These are phyloP conservation scores for Drosophila mauritiana DNA, from an alignment of 1,140 invertebrate genomes.

Conservation along the genomic window DNA sequence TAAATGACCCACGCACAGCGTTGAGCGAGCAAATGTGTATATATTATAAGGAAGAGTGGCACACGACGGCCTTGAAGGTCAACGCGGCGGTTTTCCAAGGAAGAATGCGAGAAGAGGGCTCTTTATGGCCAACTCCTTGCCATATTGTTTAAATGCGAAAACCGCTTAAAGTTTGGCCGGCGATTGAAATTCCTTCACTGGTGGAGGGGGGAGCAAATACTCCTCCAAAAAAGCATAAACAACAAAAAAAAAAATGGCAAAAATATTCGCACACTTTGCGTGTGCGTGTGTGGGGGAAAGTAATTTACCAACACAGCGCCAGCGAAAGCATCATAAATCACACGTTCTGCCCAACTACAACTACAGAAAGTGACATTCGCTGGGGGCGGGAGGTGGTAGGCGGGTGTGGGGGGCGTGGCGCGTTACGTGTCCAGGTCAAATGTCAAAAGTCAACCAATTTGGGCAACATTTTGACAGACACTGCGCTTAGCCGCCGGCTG, in stretches of 20 bases:
- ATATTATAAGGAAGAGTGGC: conserved; percentile 4
- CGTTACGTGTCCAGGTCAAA: conserved; percentile 78
- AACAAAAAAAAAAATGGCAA: conserved; percentile 12
- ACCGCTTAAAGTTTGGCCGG: conserved; percentile 58
- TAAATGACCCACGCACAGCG: conserved; percentile 69
- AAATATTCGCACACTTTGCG: conserved; percentile 35
- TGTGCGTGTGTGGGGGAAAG: conserved; percentile 55
- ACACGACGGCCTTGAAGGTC: conserved; percentile 23
- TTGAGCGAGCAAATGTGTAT: conserved; percentile 10
- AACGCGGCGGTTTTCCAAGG: neutral
- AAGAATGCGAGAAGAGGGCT: neutral
- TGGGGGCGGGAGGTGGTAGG: neutral
- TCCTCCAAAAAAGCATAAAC: neutral
- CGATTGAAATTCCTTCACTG: conserved; percentile 44
- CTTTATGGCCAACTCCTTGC: neutral
- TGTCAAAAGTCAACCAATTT: conserved; percentile 80
- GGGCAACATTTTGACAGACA: conserved; percentile 73
- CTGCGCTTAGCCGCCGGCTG: conserved; percentile 25
- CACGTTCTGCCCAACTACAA: conserved; percentile 67
- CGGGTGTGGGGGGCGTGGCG: conserved; percentile 2
- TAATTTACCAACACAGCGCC: conserved; percentile 68
- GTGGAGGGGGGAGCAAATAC: neutral
- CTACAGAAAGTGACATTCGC: conserved; percentile 61
- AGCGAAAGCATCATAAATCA: conserved; percentile 72
- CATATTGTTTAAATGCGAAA: conserved; percentile 50